Evolutionary conservation across 2,797 vertebrate species (phyloP), one percentile per base, ranked within the genome.

Genomic region (Anguilla obscura): DNA sequence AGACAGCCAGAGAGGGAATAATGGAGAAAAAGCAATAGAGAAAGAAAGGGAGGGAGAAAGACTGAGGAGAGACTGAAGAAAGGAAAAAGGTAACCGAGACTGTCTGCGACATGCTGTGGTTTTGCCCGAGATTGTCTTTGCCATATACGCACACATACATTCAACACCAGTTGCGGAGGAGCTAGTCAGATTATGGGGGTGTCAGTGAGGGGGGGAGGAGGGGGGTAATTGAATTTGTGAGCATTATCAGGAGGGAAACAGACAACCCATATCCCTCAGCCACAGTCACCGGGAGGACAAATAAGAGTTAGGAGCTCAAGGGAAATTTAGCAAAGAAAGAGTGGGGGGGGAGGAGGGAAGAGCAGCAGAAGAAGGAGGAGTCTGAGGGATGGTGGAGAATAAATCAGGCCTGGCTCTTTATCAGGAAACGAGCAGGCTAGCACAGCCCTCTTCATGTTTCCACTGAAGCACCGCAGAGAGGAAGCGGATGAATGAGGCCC

Each of bases 341-440:
- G n/a, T 33, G 82, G 27, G 24, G 7, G n/a, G 58, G 63, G 63
- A 1, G 10, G 30, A n/a, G 71, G 10, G 30, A 36, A 56, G 16
- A 7, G 7, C 30, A 56, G 83, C 50, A 6, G 50, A 58, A 84
- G 83, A 54, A 56, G 60, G 52, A 56, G 90, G 92, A 92, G 93
- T 91, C 10, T 30, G 48, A 91, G 1, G 52, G 90, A 89, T 86
- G 93, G 82, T 89, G 48, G 27, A n/a, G 69, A 40, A 69, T 40
- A 50, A 48, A 58, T 30, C 21, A 56, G 50, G 50, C 27, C 50
- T 33, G 50, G 12, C 10, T n/a, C 86, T 87, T 79, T 58, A 87
- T 79, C 40, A 76, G 86, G 50, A 27, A 14, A 10, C 45, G 45
- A 86, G 82, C 82, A 12, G 82, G 21, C 45, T 27, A 16, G 48